A percentile compares a stretch with the other conserved stretches of the same genome.
phyloP scores from a whole-genome alignment of 1,140 invertebrate genomes.

The Saxidomus purpurata region DNA sequence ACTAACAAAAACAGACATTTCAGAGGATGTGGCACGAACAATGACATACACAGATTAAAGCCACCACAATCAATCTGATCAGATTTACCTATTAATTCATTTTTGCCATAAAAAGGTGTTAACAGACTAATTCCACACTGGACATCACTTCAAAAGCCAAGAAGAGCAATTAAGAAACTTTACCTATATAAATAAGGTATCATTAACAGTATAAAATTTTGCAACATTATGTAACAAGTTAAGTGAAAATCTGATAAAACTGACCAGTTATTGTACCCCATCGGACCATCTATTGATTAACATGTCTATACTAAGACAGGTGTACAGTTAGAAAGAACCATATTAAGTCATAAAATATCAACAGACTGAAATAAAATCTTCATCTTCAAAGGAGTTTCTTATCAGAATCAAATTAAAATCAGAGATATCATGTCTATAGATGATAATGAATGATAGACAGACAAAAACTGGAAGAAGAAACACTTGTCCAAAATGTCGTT shows the following conservation, averaged over 20 bases:
- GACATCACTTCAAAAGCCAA: conserved; percentile 8
- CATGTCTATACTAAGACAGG: conserved; percentile 8
- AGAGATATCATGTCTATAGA: neutral
- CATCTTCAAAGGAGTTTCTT: neutral
- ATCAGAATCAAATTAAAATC: neutral
- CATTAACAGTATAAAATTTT: conserved; percentile 25
- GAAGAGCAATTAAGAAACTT: neutral
- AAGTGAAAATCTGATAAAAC: conserved; percentile 2
- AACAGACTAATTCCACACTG: neutral
- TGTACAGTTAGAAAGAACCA: neutral
- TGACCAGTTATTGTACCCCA: neutral
- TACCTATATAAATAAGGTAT: neutral
- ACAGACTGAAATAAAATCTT: neutral
- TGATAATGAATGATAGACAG: too few relatives aligned
- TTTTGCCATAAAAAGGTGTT: neutral
- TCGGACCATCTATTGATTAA: neutral
- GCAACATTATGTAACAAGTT: conserved; percentile 23
- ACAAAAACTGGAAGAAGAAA: too few relatives aligned
- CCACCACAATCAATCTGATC: too few relatives aligned
- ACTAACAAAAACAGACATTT: too few relatives aligned
- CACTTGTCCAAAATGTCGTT: too few relatives aligned
- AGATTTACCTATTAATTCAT: too few relatives aligned
- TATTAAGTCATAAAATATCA: neutral
- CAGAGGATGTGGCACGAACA: too few relatives aligned
- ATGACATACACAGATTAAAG: too few relatives aligned